Conservation (phyloP, 1,140 invertebrate species). For the Dinoponera quadriceps region DNA sequence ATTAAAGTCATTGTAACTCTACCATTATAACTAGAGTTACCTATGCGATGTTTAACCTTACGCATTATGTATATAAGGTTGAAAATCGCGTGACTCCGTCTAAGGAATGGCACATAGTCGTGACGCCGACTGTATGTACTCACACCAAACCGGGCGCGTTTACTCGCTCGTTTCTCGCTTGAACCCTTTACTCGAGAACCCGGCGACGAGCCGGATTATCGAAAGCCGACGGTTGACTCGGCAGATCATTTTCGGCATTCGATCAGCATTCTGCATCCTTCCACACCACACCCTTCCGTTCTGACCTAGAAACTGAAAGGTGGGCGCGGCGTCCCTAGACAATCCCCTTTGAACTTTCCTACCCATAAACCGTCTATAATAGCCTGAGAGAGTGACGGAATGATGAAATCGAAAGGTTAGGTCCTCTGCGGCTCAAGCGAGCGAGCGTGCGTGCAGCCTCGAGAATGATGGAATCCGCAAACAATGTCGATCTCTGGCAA, state of each 20-base stretch:
- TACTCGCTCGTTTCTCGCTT: not conserved
- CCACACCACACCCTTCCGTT: constrained; percentile 71
- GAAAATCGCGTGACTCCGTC: no score
- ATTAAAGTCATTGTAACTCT: no score
- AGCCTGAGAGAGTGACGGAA: not conserved
- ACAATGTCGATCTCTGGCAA: not conserved
- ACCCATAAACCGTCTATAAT: not conserved
- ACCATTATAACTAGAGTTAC: no score
- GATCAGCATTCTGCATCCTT: constrained; percentile 60
- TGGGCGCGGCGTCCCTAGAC: constrained; percentile 65
- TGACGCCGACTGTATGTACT: no score
- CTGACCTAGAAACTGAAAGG: constrained; percentile 76
- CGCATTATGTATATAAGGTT: no score
- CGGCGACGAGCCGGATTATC: not conserved
- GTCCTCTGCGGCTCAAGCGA: not conserved
- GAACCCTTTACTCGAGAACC: constrained; percentile 36
- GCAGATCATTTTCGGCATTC: constrained; percentile 61
- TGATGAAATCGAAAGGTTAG: constrained; percentile 1
- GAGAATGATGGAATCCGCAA: not conserved
- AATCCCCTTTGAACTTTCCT: constrained; percentile 55
- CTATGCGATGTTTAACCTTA: no score
- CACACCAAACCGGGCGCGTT: not conserved
- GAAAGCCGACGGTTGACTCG: not conserved
- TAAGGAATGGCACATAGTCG: no score
- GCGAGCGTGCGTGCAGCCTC: not conserved